Evolutionary conservation across 2,113 vertebrate species (phyloP), one percentile per base, ranked within the genome.

Genomic region (Pogona vitticeps): DNA sequence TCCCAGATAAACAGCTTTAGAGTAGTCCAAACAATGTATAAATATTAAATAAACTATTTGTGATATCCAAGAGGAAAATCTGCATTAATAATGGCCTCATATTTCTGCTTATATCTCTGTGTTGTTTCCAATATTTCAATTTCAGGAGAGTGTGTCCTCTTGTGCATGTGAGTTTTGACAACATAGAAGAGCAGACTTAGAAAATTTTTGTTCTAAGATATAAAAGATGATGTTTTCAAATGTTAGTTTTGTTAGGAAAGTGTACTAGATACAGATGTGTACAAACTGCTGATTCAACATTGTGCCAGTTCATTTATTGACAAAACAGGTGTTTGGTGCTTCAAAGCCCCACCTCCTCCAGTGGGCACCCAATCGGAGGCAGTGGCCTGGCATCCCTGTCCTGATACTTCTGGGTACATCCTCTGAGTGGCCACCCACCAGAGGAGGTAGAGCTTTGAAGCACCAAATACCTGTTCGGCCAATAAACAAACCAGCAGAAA

Each of bases 1-100:
- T 91, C 88, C 67, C 87, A 90, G 89, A 91, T 82, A 91, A 93
- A 89, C 84, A 88, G 79, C 61, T 91, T 92, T 84, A 87, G 80
- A 92, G 82, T 70, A 88, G 78, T 89, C 18, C 90, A 85, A 84
- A 85, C 86, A 91, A 52, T 93, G 68, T 91, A 90, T 1, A 23
- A 92, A 91, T 76, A 61, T 56, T 85, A 85, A 92, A 90, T 86
- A 89, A 91, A 86, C 88, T 20, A 88, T 86, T 93, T 77, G 70
- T 83, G 89, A 79, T 31, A 73, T 86, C 86, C 82, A 91, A 61
- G 72, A 87, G 89, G 73, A 75, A 73, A 88, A 84, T 72, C 84
- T 83, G 21, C 82, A 87, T 86, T 87, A 18, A 56, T 61, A 38
- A 14, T 71, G 52, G 92, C 88, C 80, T 21, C 87, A 86, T 89